A percentile compares a stretch with the other conserved stretches of the same genome.
phyloP scores from a whole-genome alignment of 1,140 invertebrate genomes.

The Formica selysi region DNA sequence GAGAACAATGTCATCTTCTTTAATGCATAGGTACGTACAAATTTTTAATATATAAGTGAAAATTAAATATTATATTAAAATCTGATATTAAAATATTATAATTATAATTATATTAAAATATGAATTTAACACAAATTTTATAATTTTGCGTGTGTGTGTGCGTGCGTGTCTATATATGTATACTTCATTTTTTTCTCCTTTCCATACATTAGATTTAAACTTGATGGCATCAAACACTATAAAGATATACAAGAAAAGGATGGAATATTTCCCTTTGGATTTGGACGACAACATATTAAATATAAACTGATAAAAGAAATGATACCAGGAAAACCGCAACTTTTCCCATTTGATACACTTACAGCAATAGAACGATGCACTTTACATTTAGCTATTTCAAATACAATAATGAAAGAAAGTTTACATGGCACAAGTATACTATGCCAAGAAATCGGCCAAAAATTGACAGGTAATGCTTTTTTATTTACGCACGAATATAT shows the following conservation, averaged over 20 bases:
- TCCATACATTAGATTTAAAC: slow-evolving; percentile 86
- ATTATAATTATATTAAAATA: too few species aligned
- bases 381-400: slow-evolving; percentile 88
- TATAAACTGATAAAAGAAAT: slow-evolving; percentile 88
- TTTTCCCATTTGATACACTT: slow-evolving; percentile 84
- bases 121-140: neutral
- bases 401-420: slow-evolving; percentile 81
- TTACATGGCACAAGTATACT: neutral
- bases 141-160: neutral
- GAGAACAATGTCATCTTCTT: slow-evolving; percentile 85
- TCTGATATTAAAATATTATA: too few species aligned
- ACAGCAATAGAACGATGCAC: slow-evolving; percentile 87
- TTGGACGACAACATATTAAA: slow-evolving; percentile 88
- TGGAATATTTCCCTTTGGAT: slow-evolving; percentile 87
- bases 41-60: neutral
- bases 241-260: slow-evolving; percentile 83
- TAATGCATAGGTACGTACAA: slow-evolving; percentile 86
- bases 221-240: slow-evolving; percentile 88
- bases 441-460: slow-evolving; percentile 54
- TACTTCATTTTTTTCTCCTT: neutral
- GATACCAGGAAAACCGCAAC: slow-evolving; percentile 85
- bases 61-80: too few species aligned
- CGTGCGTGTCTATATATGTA: neutral
- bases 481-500: neutral
- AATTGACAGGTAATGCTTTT: slow-evolving; percentile 76